These are phyloP conservation scores for Dipodomys stephensi DNA, from an alignment of 2,113 vertebrate species.

Conservation along the genomic window DNA sequence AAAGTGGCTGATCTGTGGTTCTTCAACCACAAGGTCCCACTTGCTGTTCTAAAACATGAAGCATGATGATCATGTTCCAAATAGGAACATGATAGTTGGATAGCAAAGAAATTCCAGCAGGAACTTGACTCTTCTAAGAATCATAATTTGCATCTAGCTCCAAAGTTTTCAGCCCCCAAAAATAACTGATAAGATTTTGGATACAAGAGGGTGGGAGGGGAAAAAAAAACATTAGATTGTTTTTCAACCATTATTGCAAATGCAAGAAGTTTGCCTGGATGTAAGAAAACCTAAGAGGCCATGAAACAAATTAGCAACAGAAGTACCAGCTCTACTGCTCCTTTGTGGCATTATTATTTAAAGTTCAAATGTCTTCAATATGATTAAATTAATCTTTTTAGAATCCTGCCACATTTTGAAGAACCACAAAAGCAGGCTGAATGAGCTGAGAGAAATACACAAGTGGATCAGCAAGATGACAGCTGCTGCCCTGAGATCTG, in stretches of 20 bases:
- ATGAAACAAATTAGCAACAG: slow-evolving; percentile 49
- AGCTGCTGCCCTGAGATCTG: neutral
- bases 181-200: neutral
- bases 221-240: neutral
- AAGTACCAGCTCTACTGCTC: neutral
- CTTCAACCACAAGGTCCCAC: neutral
- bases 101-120: slow-evolving; percentile 1
- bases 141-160: neutral
- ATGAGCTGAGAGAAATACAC: slow-evolving; percentile 55
- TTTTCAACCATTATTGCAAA: neutral
- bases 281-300: neutral
- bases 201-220: neutral
- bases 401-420: slow-evolving; percentile 40
- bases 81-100: neutral
- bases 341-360: slow-evolving; percentile 61
- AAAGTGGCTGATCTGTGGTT: neutral
- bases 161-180: neutral
- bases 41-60: neutral
- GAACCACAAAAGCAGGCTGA: slow-evolving; percentile 53
- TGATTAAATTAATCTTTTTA: slow-evolving; percentile 70
- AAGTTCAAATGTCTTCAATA: slow-evolving; percentile 63
- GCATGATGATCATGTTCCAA: neutral
- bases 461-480: slow-evolving; percentile 51
- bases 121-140: neutral
- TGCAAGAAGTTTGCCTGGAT: neutral